phyloP scores from a whole-genome alignment of 2,113 vertebrate genomes.

The Alaudala cheleensis region DNA sequence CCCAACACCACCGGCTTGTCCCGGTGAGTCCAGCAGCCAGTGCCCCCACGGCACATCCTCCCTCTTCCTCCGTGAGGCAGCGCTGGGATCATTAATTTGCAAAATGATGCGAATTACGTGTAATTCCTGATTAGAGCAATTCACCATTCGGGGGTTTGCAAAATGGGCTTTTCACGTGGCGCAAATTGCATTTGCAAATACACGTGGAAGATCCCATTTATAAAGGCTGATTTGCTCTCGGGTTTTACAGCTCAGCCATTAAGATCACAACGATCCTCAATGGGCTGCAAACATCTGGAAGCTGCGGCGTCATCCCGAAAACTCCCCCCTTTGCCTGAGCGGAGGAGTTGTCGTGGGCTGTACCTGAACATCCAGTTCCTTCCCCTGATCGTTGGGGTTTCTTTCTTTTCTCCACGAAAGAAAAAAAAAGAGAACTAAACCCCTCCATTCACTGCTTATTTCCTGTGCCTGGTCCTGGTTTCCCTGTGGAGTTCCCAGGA shows the following conservation, averaged over 20 bases:
- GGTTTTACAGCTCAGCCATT: neutral
- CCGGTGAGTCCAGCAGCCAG: rapidly evolving
- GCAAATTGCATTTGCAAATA: conserved; percentile 33
- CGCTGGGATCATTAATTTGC: conserved; percentile 30
- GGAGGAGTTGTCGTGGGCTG: neutral
- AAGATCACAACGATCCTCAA: neutral
- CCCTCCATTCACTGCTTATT: neutral
- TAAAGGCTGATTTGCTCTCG: neutral
- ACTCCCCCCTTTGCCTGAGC: neutral
- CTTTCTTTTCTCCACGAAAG: neutral
- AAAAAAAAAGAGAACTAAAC: neutral
- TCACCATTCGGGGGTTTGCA: neutral
- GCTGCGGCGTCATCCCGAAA: neutral
- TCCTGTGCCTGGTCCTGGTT: rapidly evolving
- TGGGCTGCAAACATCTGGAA: conserved; percentile 39
- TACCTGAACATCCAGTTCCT: conserved; percentile 25
- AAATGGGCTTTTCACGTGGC: conserved; percentile 23
- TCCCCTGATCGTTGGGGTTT: neutral
- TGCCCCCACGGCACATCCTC: rapidly evolving
- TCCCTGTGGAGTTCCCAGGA: neutral
- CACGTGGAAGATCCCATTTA: neutral
- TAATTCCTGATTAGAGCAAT: conserved; percentile 52
- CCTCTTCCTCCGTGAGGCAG: neutral
- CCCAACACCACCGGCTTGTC: rapidly evolving
- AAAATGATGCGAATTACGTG: conserved; percentile 31